These are phyloP conservation scores for Lymantria dispar DNA, from an alignment of 2,888 invertebrate genomes.

Conservation along the genomic window DNA sequence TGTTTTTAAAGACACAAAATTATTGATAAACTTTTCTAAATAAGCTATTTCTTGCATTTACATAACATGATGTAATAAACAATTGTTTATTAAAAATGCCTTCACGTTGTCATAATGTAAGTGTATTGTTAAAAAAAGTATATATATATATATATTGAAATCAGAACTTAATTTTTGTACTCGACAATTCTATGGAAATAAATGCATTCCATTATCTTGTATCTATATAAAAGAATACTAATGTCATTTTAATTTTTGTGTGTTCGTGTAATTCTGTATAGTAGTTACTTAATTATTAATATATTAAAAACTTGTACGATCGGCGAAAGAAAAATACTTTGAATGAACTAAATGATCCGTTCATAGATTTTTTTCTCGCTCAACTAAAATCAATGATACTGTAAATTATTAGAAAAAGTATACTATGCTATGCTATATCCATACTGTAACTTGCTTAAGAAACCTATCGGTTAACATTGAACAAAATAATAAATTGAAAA, in stretches of 20 bases:
- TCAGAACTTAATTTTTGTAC: constrained; percentile 63
- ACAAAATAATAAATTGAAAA: constrained; percentile 68
- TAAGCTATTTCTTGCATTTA: no score
- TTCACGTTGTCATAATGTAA: constrained; percentile 35
- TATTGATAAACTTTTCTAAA: no score
- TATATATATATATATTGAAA: constrained; percentile 28
- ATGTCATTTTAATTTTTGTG: constrained; percentile 36
- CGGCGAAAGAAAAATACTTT: constrained; percentile 23
- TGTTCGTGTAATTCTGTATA: constrained; percentile 58
- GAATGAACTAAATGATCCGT: constrained; percentile 1
- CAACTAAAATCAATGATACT: constrained; percentile 22
- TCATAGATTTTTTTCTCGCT: constrained; percentile 16
- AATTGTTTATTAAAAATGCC: constrained; percentile 34
- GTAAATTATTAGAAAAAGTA: constrained; percentile 41
- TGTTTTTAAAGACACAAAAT: no score
- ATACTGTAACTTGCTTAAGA: constrained; percentile 74
- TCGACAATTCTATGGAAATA: constrained; percentile 40
- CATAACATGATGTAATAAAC: constrained; percentile 13
- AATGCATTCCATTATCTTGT: constrained; percentile 7
- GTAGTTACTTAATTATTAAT: constrained; percentile 42
- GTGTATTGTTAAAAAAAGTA: constrained; percentile 31
- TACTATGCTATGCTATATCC: constrained; percentile 62
- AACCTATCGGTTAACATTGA: constrained; percentile 75
- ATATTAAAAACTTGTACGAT: constrained; percentile 32
- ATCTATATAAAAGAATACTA: constrained; percentile 20